Percentiles rank a stretch among this genome's conserved stretches.
phyloP scores from a whole-genome alignment of 2,888 invertebrate genomes.

The Drosophila recens region DNA sequence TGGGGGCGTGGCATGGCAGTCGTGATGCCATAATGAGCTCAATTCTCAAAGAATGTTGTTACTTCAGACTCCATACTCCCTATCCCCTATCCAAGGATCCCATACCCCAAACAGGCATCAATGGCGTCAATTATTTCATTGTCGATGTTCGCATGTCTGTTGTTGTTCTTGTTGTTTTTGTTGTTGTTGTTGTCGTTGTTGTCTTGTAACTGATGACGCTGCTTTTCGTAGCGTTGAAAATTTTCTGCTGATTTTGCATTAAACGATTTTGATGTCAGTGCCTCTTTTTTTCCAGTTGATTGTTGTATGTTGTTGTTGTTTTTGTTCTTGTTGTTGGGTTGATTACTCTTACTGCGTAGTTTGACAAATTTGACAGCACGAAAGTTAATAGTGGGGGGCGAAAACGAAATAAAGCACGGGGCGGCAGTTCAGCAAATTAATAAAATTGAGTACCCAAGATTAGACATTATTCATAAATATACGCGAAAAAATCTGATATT shows the following conservation, averaged over 20 bases:
- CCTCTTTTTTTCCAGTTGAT: slow-evolving; percentile 46
- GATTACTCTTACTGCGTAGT: slow-evolving; percentile 56
- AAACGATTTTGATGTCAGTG: slow-evolving; percentile 56
- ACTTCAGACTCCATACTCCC: slow-evolving; percentile 2
- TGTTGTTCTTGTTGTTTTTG: slow-evolving; percentile 49
- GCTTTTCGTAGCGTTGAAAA: slow-evolving; percentile 73
- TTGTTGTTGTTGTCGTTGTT: slow-evolving; percentile 43
- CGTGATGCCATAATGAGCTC: slow-evolving; percentile 80
- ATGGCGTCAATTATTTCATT: slow-evolving; percentile 84
- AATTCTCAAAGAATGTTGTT: slow-evolving; percentile 79
- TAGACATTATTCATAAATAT: slow-evolving; percentile 5
- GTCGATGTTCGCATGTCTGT: slow-evolving; percentile 50
- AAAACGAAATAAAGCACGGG: slow-evolving; percentile 5
- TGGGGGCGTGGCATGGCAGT: slow-evolving; percentile 75
- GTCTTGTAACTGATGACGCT: slow-evolving; percentile 76
- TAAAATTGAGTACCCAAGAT: slow-evolving; percentile 31
- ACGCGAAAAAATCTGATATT: neutral
- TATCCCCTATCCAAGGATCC: slow-evolving; percentile 14
- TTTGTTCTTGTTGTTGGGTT: slow-evolving; percentile 29
- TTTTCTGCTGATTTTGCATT: slow-evolving; percentile 80
- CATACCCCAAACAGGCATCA: slow-evolving; percentile 63
- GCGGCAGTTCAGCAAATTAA: slow-evolving; percentile 31
- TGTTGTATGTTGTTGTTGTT: slow-evolving; percentile 14
- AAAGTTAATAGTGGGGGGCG: slow-evolving; percentile 42
- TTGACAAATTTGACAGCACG: slow-evolving; percentile 80